phyloP scores from a whole-genome alignment of 2,113 vertebrate species.

The Chaetodon auriga region DNA sequence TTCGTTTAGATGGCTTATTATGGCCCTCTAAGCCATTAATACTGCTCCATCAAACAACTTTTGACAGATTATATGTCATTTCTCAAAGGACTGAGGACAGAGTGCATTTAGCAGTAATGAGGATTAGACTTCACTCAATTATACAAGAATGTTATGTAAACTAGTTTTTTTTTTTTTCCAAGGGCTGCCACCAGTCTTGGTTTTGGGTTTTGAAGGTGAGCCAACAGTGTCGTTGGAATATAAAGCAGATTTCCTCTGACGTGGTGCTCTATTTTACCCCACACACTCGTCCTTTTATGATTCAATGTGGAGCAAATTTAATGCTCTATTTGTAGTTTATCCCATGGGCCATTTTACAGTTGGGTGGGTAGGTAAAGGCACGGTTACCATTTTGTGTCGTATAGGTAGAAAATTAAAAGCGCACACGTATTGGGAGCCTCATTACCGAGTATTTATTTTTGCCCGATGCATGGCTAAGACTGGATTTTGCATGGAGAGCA shows the following conservation, averaged over 20 bases:
- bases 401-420: constrained; percentile 37
- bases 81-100: constrained; percentile 22
- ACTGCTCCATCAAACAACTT: constrained; percentile 12
- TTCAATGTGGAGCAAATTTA: constrained; percentile 82
- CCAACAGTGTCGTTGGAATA: constrained; percentile 41
- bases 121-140: constrained; percentile 41
- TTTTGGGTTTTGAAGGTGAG: constrained; percentile 43
- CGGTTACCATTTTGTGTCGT: constrained; percentile 18
- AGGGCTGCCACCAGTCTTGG: constrained; percentile 26
- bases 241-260: constrained; percentile 56
- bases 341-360: constrained; percentile 78
- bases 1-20: constrained; percentile 6
- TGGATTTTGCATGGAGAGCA: constrained; percentile 12
- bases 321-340: constrained; percentile 84
- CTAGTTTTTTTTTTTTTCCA: constrained; percentile 10
- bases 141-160: constrained; percentile 51
- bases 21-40: background rate
- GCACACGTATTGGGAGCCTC: background rate
- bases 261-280: constrained; percentile 19
- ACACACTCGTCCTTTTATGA: constrained; percentile 37
- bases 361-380: constrained; percentile 45
- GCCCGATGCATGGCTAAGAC: background rate
- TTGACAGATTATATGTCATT: constrained; percentile 3
- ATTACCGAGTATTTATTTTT: background rate
- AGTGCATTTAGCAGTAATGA: background rate